Conservation (phyloP, 2,797 vertebrate species). For the Cirrhinus molitorella region DNA sequence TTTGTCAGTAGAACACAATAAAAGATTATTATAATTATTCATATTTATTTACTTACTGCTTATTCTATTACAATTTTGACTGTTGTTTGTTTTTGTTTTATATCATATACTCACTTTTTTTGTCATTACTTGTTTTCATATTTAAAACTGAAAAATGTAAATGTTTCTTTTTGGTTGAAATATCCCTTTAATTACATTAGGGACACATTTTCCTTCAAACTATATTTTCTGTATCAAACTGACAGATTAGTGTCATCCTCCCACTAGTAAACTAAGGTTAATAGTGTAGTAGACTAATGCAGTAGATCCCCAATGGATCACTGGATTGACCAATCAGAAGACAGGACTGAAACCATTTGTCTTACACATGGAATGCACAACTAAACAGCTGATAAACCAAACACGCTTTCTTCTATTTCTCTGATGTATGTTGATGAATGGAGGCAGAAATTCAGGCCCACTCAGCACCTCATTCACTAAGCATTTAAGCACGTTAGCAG, state of each 20-base stretch:
- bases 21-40: no score
- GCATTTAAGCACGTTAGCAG: constrained; percentile 40
- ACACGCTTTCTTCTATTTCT: not conserved
- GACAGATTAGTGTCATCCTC: not conserved
- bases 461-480: constrained; percentile 8
- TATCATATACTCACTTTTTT: not conserved
- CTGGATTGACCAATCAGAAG: not conserved
- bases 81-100: not conserved
- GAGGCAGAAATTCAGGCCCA: not conserved
- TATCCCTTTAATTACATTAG: not conserved
- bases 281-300: not conserved
- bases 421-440: constrained; percentile 16
- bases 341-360: not conserved
- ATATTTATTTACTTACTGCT: no score
- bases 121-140: not conserved
- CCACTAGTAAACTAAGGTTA: not conserved
- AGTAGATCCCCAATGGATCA: not conserved
- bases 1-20: no score
- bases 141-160: not conserved
- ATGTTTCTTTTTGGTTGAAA: not conserved
- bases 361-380: no score
- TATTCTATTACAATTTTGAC: not conserved
- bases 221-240: not conserved
- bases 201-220: not conserved
- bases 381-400: not conserved